Evolutionary conservation across 1,140 invertebrate genomes (phyloP), one percentile per base, ranked within the genome.

Genomic region (Drosophila orena): DNA sequence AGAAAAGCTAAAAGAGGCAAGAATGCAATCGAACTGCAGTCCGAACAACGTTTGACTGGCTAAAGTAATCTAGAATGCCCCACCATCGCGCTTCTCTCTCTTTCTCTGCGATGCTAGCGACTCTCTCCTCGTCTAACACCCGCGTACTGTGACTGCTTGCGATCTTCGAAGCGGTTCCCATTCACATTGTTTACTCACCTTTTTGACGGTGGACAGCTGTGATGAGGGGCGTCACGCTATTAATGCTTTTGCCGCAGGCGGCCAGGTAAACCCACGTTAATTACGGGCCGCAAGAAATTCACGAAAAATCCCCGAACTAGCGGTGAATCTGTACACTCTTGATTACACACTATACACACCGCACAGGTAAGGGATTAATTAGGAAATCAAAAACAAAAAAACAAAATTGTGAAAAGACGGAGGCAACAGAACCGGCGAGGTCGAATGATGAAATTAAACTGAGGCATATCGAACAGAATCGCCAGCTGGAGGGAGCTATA

Each of bases 381-480:
- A 4, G 8, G 8, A 35, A 12, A 24, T 4, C 22, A 37, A 37
- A 37, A 37, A 38, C 5, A 37, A 37, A 43, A 17, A 15, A 15
- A 10, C 8, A 10, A 17, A 17, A 17, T 17, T 17, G 3, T 2
- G 22, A 22, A 20, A 27, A 2, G 17, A 62, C 60, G 46, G 30
- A 35, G n/a, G 15, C 27, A 52, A 11, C 49, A 20, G 30, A 70
- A 71, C 68, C 52, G 68, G 34, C 20, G 68, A 57, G 65, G 50
- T 71, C 52, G 68, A 55, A 47, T 35, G 68, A 49, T 70, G 52
- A 71, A 71, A 40, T 20, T 35, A 37, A 70, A 71, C 52, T 57
- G 52, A 49, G 52, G n/a, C 43, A 27, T 47, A 30, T 17, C 62
- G 6, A 8, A 30, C 49, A 52, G 27, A 62, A 62, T 62, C 59